Evolutionary conservation across 2,888 invertebrate species (phyloP).

Genomic region (Pinctada fucata): DNA sequence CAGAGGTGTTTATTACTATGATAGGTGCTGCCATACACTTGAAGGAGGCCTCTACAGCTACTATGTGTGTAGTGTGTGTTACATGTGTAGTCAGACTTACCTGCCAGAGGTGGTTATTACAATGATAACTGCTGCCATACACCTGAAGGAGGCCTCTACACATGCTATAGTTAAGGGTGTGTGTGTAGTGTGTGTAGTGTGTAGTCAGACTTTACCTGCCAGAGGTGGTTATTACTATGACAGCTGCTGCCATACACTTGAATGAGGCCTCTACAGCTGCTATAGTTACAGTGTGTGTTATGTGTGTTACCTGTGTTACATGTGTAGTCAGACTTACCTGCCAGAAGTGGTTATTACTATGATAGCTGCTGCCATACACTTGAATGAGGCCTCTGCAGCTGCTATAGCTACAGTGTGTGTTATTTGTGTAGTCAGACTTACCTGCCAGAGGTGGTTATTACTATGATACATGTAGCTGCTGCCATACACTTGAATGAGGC

Average conservation of each 20-base stretch:
- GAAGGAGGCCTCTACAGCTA: slow-evolving; percentile 94
- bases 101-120: slow-evolving; percentile 87
- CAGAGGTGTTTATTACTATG: slow-evolving; percentile 88
- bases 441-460: slow-evolving; percentile 85
- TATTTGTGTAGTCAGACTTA: slow-evolving; percentile 10
- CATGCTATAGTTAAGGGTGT: slow-evolving; percentile 95
- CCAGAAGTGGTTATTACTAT: slow-evolving; percentile 89
- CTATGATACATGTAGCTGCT: slow-evolving; percentile 86
- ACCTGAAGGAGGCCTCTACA: slow-evolving; percentile 94
- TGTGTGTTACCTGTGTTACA: no score
- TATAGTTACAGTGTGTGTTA: slow-evolving; percentile 87
- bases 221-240: slow-evolving; percentile 90
- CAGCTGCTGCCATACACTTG: slow-evolving; percentile 92
- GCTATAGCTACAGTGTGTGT: slow-evolving; percentile 94
- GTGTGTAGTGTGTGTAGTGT: slow-evolving; percentile 85
- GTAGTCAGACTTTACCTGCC: slow-evolving; percentile 77
- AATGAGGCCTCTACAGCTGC: slow-evolving; percentile 95
- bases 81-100: slow-evolving; percentile 28
- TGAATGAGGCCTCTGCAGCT: slow-evolving; percentile 94
- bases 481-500: slow-evolving; percentile 93
- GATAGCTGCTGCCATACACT: slow-evolving; percentile 92
- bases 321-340: slow-evolving; percentile 46
- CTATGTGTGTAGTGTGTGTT: slow-evolving; percentile 79
- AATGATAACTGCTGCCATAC: slow-evolving; percentile 91
- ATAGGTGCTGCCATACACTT: slow-evolving; percentile 93